phyloP scores from a whole-genome alignment of 1,140 invertebrate species.

The Drosophila sturtevanti region DNA sequence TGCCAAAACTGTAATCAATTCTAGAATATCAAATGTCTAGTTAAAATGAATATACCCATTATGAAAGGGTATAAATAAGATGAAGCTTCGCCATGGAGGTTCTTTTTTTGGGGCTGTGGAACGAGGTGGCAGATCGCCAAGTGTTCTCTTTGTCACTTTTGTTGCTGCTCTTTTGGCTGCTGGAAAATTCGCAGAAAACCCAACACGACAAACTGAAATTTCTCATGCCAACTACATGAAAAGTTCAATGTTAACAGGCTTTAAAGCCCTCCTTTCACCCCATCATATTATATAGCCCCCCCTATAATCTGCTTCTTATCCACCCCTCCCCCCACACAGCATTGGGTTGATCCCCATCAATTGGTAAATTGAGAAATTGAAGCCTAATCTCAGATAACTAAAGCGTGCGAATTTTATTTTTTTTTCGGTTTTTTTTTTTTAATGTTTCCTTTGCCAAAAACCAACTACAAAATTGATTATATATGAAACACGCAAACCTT shows the following conservation, averaged over 20 bases:
- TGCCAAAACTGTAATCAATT: neutral
- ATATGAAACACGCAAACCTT: conserved; percentile 76
- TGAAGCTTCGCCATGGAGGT: neutral
- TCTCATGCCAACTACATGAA: conserved; percentile 48
- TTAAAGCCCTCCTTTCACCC: conserved; percentile 29
- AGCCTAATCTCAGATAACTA: conserved; percentile 70
- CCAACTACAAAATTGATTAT: conserved; percentile 70
- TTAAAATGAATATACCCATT: neutral
- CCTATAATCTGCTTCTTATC: too few relatives aligned
- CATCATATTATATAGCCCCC: neutral
- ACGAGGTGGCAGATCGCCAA: conserved; percentile 6
- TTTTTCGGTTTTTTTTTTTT: conserved; percentile 12
- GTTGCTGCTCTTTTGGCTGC: conserved; percentile 21
- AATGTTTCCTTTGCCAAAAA: neutral
- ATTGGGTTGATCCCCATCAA: conserved; percentile 41
- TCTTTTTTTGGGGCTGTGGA: neutral
- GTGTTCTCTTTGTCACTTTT: conserved; percentile 46
- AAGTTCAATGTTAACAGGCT: conserved; percentile 74
- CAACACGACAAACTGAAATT: conserved; percentile 7
- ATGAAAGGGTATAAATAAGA: neutral
- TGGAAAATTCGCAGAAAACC: conserved; percentile 1
- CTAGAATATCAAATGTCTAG: neutral
- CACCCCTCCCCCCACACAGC: neutral
- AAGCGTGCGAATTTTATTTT: conserved; percentile 64
- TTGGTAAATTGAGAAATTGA: conserved; percentile 78